Percentiles rank a stretch among this genome's conserved stretches.
Conservation (phyloP, 1,140 invertebrate species). For the Adoxophyes honmai region DNA sequence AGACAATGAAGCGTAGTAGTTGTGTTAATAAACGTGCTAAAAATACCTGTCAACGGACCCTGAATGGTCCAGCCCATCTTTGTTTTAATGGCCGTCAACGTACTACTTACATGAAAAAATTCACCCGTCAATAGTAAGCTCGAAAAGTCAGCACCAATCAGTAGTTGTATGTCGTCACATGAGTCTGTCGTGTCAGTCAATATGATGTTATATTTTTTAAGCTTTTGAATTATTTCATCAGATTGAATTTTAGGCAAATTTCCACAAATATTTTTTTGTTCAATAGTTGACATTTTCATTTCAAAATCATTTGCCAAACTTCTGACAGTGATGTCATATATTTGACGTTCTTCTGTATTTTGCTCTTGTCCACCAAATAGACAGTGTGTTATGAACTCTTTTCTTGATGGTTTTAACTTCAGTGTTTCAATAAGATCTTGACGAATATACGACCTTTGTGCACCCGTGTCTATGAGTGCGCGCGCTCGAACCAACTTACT, state of each 20-base stretch:
- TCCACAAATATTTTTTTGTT: constrained; percentile 16
- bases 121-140: not conserved
- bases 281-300: constrained; percentile 3
- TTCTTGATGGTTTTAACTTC: not conserved
- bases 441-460: constrained; percentile 1
- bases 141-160: constrained; percentile 16
- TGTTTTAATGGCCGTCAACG: constrained; percentile 1
- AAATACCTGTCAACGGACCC: not conserved
- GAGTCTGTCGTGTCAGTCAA: constrained; percentile 11
- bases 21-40: not conserved
- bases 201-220: not conserved
- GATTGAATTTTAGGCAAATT: constrained; percentile 13
- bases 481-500: not conserved
- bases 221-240: not conserved
- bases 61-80: not conserved
- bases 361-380: constrained; percentile 9
- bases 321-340: constrained; percentile 7
- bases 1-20: not conserved
- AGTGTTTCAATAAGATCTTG: not conserved
- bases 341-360: constrained; percentile 1
- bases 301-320: not conserved
- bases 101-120: constrained; percentile 5
- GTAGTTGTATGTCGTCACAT: not conserved
- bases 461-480: constrained; percentile 3
- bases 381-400: constrained; percentile 3